Percentiles rank a stretch among this genome's conserved stretches.
Evolutionary conservation across 2,113 vertebrate genomes (phyloP).

Genomic region (Oreotrochilus melanogaster): DNA sequence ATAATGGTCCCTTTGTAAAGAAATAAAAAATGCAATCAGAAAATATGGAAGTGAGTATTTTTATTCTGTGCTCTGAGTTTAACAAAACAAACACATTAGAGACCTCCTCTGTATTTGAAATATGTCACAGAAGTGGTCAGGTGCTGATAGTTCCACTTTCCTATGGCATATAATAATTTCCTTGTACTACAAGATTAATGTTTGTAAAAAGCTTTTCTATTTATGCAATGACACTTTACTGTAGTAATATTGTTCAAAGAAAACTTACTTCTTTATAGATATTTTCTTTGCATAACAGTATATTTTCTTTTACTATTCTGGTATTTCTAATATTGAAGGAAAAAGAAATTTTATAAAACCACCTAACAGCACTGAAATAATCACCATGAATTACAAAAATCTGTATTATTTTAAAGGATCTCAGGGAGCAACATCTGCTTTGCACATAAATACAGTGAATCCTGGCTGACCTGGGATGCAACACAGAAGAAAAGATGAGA

Average conservation of each 20-base stretch:
- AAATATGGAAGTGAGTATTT: conserved; percentile 23
- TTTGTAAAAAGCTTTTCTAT: background rate
- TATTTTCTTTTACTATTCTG: background rate
- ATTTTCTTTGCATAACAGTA: background rate
- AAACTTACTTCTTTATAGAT: background rate
- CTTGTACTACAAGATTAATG: background rate
- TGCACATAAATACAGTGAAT: background rate
- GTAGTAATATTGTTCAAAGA: background rate
- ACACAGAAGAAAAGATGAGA: background rate
- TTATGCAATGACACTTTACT: background rate
- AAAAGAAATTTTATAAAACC: background rate
- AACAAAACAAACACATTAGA: conserved; percentile 30
- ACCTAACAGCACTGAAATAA: background rate
- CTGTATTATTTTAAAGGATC: background rate
- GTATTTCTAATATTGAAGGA: background rate
- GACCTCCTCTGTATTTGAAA: background rate
- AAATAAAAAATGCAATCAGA: conserved; percentile 30
- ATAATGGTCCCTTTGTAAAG: conserved; percentile 21
- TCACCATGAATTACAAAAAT: background rate
- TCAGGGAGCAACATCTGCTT: background rate
- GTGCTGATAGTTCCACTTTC: conserved; percentile 10
- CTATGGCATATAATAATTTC: background rate
- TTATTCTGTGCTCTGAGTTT: conserved; percentile 19
- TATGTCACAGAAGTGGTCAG: conserved; percentile 29
- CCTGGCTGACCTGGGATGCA: background rate